Evolutionary conservation across 2,113 vertebrate genomes (phyloP), one percentile per base, ranked within the genome.

Genomic region (Aramus guarauna): DNA sequence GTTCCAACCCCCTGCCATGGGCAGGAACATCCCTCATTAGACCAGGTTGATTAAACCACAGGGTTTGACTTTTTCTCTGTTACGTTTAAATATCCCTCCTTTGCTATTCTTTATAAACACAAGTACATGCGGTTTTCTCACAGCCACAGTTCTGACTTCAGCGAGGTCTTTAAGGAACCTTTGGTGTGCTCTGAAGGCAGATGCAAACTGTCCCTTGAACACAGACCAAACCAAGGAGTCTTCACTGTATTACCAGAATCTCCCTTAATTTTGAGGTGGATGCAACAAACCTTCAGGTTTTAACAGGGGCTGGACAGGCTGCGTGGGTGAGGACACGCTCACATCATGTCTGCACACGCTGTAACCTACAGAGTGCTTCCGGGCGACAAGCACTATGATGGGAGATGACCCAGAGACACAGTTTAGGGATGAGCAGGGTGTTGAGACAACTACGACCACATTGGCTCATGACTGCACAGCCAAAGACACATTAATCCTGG

Each of bases 351-450:
- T 24, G 32, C 48, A 10, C 20, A 27, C 1, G 1, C 48, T 19
- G 22, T 11, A 29, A 52, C 52, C 22, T 23, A 9, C 37, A 7
- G 59, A 36, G 36, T 4, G 18, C 69, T 63, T 21, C 36, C 45
- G 48, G 47, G 29, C 14, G 53, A 37, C 62, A n/a, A 36, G 27
- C 4, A 7, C 30, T 12, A 56, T 1, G 0, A 32, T 0, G 0
- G 48, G 30, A 67, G 52, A 39, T 1, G 43, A 37, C 14, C 22
- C 27, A 17, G 27, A 37, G 36, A 41, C 21, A 72, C 29, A 6
- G 6, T 5, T 12, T 3, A 69, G 32, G 43, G 21, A 32, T 18
- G 39, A 29, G 56, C 36, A 69, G 29, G 19, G 2, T 22, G 32
- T 0, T 8, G 32, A 43, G 36, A 22, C 56, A 53, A 17, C 8